Base-by-base conservation (phyloP, 2,113 vertebrate species). In the Vanacampus margaritifer region DNA sequence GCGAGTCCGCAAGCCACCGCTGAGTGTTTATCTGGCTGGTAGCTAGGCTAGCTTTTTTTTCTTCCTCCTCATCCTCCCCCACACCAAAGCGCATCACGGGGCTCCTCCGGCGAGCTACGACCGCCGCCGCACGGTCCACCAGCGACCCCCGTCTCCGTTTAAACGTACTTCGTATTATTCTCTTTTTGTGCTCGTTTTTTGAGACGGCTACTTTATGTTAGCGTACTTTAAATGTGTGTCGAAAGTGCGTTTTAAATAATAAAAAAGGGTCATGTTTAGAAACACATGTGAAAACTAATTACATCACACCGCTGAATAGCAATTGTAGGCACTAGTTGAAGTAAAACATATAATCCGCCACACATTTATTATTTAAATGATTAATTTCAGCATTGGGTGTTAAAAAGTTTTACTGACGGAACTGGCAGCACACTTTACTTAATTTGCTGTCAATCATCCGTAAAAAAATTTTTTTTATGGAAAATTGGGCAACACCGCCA, bases 21-120 rank as follows among this genome's bases (percentile, higher is more conserved):
- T 87, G 86, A 87, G 87, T 91, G 91, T 92, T 93, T 89, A 93
- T 92, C 89, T 89, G 86, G 86, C 85, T 89, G 86, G 76, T 84
- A 82, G 83, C 83, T 75, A 82, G 26, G 54, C 54, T 57, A 57
- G 26, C 54, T 57, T 57, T 8, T n/a, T 1, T 5, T 16, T 11
- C 5, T 8, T 14, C 23, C 39, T 17, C 37, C 82, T 85, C 54
- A 75, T 89, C 90, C 90, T 89, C 89, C 90, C 90, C 90, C 87
- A 87, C 87, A 85, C 83, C 77, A 79, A 67, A 85, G 76, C 84
- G 81, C 84, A 88, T 87, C 87, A 87, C 86, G 79, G 87, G 86
- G 86, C 81, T 86, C 77, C 80, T 69, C 79, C 79, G 36, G 28
- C 60, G 9, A 62, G 39, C 13, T 50, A 77, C 74, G 43, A 71